Evolutionary conservation across 2,113 vertebrate genomes (phyloP).

Genomic region (Scalopus aquaticus): DNA sequence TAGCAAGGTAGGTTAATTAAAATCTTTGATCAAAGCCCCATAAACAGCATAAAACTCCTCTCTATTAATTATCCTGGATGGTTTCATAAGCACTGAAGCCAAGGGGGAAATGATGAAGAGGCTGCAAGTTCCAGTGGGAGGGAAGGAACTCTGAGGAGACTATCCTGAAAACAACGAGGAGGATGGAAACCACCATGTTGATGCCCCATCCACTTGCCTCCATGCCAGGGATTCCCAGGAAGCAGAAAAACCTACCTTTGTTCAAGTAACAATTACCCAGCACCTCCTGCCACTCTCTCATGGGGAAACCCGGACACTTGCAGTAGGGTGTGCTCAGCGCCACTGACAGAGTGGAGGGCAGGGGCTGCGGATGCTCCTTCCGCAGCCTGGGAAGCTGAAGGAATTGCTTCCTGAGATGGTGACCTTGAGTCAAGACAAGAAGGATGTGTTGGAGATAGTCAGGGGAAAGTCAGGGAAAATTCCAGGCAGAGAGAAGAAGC

Average conservation of each 20-base stretch:
- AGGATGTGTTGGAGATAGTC: neutral
- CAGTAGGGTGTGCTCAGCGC: fast-evolving
- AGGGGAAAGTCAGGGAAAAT: neutral
- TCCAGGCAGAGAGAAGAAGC: neutral
- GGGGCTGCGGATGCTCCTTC: neutral
- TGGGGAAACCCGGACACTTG: fast-evolving
- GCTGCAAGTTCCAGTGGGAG: neutral
- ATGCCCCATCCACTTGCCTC: no score
- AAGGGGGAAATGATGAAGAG: slow-evolving; percentile 13
- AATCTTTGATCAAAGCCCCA: slow-evolving; percentile 81
- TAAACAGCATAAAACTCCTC: slow-evolving; percentile 76
- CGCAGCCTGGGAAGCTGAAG: neutral
- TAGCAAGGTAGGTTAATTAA: slow-evolving; percentile 85
- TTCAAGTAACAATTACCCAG: neutral
- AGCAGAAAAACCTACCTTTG: neutral
- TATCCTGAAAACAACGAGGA: neutral
- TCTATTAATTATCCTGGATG: slow-evolving; percentile 82
- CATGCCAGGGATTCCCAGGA: fast-evolving
- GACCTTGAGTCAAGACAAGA: neutral
- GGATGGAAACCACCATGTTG: neutral
- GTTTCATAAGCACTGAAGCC: slow-evolving; percentile 57
- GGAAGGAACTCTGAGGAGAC: neutral
- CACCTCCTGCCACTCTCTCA: no score
- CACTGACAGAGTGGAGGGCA: neutral
- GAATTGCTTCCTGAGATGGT: neutral